These are phyloP conservation scores for Actias luna DNA, from an alignment of 2,888 invertebrate species.

Conservation along the genomic window DNA sequence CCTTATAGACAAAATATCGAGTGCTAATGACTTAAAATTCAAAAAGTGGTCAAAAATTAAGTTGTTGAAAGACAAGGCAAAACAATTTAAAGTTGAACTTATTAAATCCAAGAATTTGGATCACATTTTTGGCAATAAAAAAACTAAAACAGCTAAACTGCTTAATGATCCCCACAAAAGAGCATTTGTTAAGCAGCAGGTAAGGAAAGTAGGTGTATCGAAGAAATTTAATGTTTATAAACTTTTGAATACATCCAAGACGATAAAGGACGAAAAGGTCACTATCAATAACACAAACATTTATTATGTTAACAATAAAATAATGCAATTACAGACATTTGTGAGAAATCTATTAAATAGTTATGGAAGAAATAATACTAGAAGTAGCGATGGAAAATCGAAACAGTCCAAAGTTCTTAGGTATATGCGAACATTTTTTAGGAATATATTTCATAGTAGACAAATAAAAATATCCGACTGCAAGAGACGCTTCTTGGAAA, in stretches of 20 bases:
- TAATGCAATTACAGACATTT: constrained; percentile 28
- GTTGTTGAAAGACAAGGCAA: constrained; percentile 25
- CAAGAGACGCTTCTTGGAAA: constrained; percentile 30
- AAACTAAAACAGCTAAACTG: neutral
- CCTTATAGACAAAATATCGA: constrained; percentile 12
- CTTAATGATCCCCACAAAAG: constrained; percentile 3
- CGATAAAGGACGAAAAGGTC: constrained; percentile 20
- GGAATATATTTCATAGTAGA: constrained; percentile 42
- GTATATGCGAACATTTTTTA: constrained; percentile 53
- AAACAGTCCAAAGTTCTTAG: constrained; percentile 43
- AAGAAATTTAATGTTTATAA: constrained; percentile 36
- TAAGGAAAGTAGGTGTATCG: constrained; percentile 23
- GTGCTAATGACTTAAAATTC: constrained; percentile 31
- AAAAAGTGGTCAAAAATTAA: constrained; percentile 34
- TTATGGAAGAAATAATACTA: constrained; percentile 29
- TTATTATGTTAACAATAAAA: constrained; percentile 22
- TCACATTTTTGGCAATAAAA: neutral
- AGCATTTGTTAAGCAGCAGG: constrained; percentile 20
- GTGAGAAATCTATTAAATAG: constrained; percentile 30
- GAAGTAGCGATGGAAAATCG: constrained; percentile 20
- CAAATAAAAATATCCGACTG: constrained; percentile 26
- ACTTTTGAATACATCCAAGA: constrained; percentile 26
- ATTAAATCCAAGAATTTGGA: constrained; percentile 7
- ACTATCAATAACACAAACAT: constrained; percentile 16
- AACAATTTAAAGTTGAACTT: constrained; percentile 13